Evolutionary conservation across 2,113 vertebrate species (phyloP), one percentile per base, ranked within the genome.

Genomic region (Cacatua alba): DNA sequence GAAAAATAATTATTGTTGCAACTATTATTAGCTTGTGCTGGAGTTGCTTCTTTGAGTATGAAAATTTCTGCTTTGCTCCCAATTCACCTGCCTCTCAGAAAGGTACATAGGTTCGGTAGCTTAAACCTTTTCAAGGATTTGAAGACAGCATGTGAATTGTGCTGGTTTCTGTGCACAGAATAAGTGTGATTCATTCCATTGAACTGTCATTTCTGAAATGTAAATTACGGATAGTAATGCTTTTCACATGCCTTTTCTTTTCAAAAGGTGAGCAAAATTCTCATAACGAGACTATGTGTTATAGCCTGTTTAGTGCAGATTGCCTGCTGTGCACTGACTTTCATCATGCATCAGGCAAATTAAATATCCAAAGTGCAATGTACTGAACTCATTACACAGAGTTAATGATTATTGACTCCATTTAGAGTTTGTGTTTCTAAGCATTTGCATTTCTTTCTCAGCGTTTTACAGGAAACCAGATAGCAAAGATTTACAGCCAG

Each of bases 401-500:
- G 91, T 90, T 94, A 92, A 95, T 96, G 94, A 87, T 95, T 97
- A 97, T 97, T 96, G 79, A 90, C 95, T 96, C 87, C 92, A 80
- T 86, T 95, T 85, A 71, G 59, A 44, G 69, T 96, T 96, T 92
- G 90, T 86, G 60, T 95, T 94, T 93, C 96, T 97, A 95, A 98
- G 95, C 77, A 85, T 95, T 95, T 95, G 81, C 44, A 49, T 92
- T 98, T 94, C 95, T 94, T 97, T 94, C 75, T 84, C 96, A 99
- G 99, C 99, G 99, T 77, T 99, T 99, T 96, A 99, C 99, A 94
- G 99, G 99, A 96, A 99, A 99, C 97, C 99, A 99, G 95, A 99
- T 99, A 69, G 98, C 99, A 26, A 99, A 99, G 97, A 95, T 99
- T 95, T 98, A 94, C 85, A 98, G 97, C 97, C 97, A 97, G 86